Conservation (phyloP, 2,888 invertebrate species). For the Eledona agricola region DNA sequence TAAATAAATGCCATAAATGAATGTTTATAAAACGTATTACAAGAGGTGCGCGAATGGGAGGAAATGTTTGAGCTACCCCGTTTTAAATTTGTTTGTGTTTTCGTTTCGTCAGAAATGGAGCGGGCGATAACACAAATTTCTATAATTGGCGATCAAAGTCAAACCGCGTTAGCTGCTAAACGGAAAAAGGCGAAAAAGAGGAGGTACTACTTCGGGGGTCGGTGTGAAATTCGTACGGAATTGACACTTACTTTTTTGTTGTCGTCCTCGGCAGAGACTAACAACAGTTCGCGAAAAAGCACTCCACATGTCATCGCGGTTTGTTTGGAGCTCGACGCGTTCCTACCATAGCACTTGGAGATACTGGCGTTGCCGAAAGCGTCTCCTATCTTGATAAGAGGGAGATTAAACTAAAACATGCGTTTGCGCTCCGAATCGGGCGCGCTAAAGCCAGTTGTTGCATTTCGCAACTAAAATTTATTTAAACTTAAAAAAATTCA, state of each 20-base stretch:
- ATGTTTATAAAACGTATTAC: conserved; percentile 12
- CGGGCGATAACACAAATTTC: too few species aligned
- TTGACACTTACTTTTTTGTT: conserved; percentile 47
- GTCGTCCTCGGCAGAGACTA: conserved; percentile 48
- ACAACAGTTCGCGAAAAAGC: conserved; percentile 50
- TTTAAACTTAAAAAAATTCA: too few species aligned
- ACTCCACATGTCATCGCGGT: conserved; percentile 56
- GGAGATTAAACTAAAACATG: conserved; percentile 37
- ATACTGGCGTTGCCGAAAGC: conserved; percentile 42
- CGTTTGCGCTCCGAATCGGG: conserved; percentile 36
- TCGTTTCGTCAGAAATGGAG: too few species aligned
- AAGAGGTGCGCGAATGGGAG: neutral
- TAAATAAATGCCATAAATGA: conserved; percentile 16
- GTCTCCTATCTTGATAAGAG: conserved; percentile 39
- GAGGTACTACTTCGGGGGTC: too few species aligned
- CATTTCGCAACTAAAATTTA: too few species aligned
- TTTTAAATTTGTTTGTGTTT: too few species aligned
- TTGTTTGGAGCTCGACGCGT: conserved; percentile 41
- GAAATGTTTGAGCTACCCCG: too few species aligned
- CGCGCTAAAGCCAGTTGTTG: too few species aligned
- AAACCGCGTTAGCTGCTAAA: too few species aligned
- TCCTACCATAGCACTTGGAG: conserved; percentile 44
- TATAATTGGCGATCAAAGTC: too few species aligned
- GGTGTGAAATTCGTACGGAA: too few species aligned
- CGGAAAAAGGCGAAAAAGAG: too few species aligned